Evolutionary conservation across 2,113 vertebrate genomes (phyloP), one percentile per base, ranked within the genome.

Genomic region (Oryzias javanicus): DNA sequence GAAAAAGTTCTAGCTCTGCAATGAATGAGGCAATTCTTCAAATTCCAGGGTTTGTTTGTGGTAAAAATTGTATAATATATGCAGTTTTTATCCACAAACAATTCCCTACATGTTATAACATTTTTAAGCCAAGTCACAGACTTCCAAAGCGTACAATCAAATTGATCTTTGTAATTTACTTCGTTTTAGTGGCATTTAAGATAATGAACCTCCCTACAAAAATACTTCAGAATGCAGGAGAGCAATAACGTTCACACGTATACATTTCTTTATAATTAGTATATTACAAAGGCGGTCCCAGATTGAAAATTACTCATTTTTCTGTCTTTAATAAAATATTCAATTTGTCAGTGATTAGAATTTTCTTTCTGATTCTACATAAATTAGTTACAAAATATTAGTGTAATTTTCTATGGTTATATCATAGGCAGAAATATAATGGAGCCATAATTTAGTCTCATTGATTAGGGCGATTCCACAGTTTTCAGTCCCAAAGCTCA

Each of bases 21-120:
- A 73, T 65, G 47, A 65, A 82, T 55, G 76, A 85, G 82, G 78
- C 72, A 85, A 79, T 73, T 71, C 70, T 78, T 82, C 74, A 66
- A 76, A 59, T 79, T 72, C 66, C 61, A 78, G 79, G 76, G 65
- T 67, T 49, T 73, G 64, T 63, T 83, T 24, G 55, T 10, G 58
- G 83, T 88, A 88, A 86, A 89, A 83, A 84, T n/a, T 88, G 91
- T 90, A 92, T 92, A 92, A 91, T 90, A 91, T 91, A 91, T 91
- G 88, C 88, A 91, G 70, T 81, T 86, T 86, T 81, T 83, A 81
- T 69, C 71, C 79, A 70, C 80, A 73, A 76, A 78, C 72, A 62
- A 19, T 63, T 64, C 66, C 74, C 76, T 53, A 75, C 67, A 58
- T 72, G 80, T 82, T 78, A 75, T 73, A 64, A 77, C 60, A 58